Base-by-base conservation (phyloP, 2,113 vertebrate species). In the Scortum barcoo region DNA sequence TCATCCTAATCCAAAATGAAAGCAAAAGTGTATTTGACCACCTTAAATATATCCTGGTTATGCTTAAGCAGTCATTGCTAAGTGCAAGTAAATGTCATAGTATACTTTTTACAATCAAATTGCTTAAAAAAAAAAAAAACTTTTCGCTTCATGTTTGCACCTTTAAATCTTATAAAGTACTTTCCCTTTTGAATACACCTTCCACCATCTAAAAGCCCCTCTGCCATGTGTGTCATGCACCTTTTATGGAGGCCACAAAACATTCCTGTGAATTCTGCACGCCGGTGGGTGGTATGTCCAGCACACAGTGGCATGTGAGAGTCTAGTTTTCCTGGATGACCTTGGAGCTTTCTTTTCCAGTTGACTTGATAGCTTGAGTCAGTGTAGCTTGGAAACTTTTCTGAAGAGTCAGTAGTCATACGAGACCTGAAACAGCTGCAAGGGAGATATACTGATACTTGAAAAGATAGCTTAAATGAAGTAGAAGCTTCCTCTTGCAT, bases 1-100 rank as follows among this genome's bases (percentile, higher is more conserved):
- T 80, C 30, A 26, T 72, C 80, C 9, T 16, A 33, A 68, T 66
- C 33, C 17, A 76, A 90, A 85, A 66, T 82, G 88, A 92, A 93
- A 92, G 86, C 50, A 88, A 91, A 91, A 90, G 51, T 66, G 4
- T 33, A 83, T 73, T 67, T 63, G 19, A 87, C 69, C 63, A 82
- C 75, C 74, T 84, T 75, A 70, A 70, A 71, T 75, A 19, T 81
- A 51, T 68, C 76, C 63, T 33, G 62, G 48, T 42, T 60, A 53
- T 56, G 57, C 61, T 57, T 76, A 48, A 71, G 33, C 22, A 50
- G 33, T 48, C 17, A 20, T 2, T 2, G 3, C 58, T 38, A 19
- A 83, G 60, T 86, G 68, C 50, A 69, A 72, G 54, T 66, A 33
- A 73, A 69, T 54, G 33, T 70, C 9, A 48, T 38, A 78, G 57